Evolutionary conservation across 2,888 invertebrate species (phyloP), one percentile per base, ranked within the genome.

Genomic region (Leuctra nigra): DNA sequence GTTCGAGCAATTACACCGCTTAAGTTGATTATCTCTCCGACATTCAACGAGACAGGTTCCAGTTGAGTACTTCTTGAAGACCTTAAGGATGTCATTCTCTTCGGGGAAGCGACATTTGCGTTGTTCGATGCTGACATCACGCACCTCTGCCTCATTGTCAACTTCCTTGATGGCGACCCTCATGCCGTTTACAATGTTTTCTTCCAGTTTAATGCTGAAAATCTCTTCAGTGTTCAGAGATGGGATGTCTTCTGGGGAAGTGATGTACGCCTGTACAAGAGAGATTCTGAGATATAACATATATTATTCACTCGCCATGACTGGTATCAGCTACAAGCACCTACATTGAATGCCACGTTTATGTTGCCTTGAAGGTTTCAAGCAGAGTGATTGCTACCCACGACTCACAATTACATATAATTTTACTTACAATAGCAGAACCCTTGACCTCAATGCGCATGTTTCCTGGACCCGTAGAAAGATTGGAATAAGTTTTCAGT

Each of bases 31-130:
- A 59, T 75, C 72, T 68, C 84, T 84, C 46, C 86, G 76, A 63
- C 86, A 87, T 56, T 83, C 81, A 0, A 86, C 81, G 0, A 80
- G 79, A 65, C 89, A 89, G 0, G 85, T 82, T 64, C 83, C 85
- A 67, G 83, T 86, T 2, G 47, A 44, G 53, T 59, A 59, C 54
- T 47, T 36, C n/a, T 24, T 20, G 53, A 46, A 58, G 1, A 52
- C 38, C 2, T 14, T 13, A 13, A 58, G 11, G 50, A 77, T 23
- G 18, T 36, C 70, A 54, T 82, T 83, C 69, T 89, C 89, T 57
- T 82, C 73, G 44, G 77, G 73, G 67, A 86, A 88, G 9, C 83
- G 80, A 65, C 89, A 89, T 47, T 82, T 81, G 7, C 89, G 77
- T 67, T 86, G 84, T 7, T 75, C 67, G 13, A 81, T 0, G 80